phyloP scores from a whole-genome alignment of 2,888 invertebrate genomes.

The Ennomos erosarius region DNA sequence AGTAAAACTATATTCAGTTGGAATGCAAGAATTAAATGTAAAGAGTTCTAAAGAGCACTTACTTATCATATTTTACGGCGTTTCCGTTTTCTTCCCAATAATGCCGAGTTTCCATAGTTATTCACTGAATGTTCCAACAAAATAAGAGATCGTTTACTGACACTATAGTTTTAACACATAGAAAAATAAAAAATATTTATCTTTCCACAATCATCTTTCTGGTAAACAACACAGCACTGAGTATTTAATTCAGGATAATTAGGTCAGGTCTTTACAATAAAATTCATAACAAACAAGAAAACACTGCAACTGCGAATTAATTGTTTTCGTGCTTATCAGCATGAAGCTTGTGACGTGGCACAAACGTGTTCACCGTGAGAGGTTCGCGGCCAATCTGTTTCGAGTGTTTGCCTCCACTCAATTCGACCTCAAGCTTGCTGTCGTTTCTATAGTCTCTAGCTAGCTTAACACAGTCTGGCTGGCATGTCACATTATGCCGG shows the following conservation, averaged over 20 bases:
- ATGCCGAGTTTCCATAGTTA: slow-evolving; percentile 71
- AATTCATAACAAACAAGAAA: slow-evolving; percentile 56
- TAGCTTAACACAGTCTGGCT: too few species aligned
- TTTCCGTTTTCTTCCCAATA: slow-evolving; percentile 80
- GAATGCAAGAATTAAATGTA: too few species aligned
- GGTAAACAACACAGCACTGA: slow-evolving; percentile 46
- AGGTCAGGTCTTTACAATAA: slow-evolving; percentile 57
- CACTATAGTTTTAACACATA: slow-evolving; percentile 48
- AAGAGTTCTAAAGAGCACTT: slow-evolving; percentile 43
- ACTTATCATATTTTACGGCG: slow-evolving; percentile 77
- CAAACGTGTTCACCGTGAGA: slow-evolving; percentile 52
- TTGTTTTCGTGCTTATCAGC: slow-evolving; percentile 57
- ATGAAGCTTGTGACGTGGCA: slow-evolving; percentile 43
- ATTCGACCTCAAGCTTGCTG: too few species aligned
- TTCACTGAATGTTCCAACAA: slow-evolving; percentile 65
- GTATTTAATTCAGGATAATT: slow-evolving; percentile 41
- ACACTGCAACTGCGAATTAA: slow-evolving; percentile 44
- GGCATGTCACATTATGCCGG: too few species aligned
- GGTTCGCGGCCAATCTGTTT: slow-evolving; percentile 58
- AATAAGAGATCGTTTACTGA: slow-evolving; percentile 55
- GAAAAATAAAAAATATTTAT: slow-evolving; percentile 40
- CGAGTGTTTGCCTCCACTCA: too few species aligned
- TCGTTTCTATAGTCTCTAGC: too few species aligned
- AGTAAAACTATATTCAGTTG: too few species aligned
- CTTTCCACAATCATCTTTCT: slow-evolving; percentile 56